A percentile compares a stretch with the other conserved stretches of the same genome.
These are phyloP conservation scores for Contarinia nasturtii DNA, from an alignment of 1,140 invertebrate genomes.

Conservation along the genomic window DNA sequence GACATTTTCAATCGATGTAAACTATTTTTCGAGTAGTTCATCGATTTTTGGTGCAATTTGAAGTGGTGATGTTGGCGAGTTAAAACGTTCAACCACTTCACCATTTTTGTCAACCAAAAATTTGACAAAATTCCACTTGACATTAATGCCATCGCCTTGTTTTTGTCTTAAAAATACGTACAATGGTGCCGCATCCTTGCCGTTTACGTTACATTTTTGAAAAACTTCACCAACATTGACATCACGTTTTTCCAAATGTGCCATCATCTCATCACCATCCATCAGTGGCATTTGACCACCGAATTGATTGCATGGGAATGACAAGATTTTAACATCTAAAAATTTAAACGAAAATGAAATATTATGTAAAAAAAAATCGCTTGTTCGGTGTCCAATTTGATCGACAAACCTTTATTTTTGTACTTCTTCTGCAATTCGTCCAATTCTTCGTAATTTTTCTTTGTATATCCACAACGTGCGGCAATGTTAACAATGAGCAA, in stretches of 20 bases:
- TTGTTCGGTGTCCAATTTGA: no score
- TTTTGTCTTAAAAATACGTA: constrained; percentile 75
- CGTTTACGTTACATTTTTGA: constrained; percentile 56
- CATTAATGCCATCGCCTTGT: constrained; percentile 50
- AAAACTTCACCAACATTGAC: constrained; percentile 62
- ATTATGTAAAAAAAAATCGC: no score
- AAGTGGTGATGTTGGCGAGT: constrained; percentile 51
- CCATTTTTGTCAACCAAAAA: constrained; percentile 82
- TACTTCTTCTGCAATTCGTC: constrained; percentile 53
- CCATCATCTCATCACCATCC: constrained; percentile 47
- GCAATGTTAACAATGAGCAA: constrained; percentile 72
- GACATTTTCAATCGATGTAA: no score
- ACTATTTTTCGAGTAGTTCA: constrained; percentile 30
- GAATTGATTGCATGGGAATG: constrained; percentile 90
- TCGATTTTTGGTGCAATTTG: constrained; percentile 42
- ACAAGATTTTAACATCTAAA: constrained; percentile 48
- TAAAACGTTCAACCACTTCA: constrained; percentile 60
- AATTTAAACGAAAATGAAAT: no score
- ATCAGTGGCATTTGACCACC: constrained; percentile 58
- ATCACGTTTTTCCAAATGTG: constrained; percentile 46
- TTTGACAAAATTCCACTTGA: constrained; percentile 97
- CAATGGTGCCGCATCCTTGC: constrained; percentile 64
- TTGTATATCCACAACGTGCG: constrained; percentile 65
- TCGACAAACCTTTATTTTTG: constrained; percentile 10
- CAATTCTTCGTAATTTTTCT: constrained; percentile 58